Percentiles rank a stretch among this genome's conserved stretches.
phyloP scores from a whole-genome alignment of 2,113 vertebrate species.

The Oryzias javanicus region DNA sequence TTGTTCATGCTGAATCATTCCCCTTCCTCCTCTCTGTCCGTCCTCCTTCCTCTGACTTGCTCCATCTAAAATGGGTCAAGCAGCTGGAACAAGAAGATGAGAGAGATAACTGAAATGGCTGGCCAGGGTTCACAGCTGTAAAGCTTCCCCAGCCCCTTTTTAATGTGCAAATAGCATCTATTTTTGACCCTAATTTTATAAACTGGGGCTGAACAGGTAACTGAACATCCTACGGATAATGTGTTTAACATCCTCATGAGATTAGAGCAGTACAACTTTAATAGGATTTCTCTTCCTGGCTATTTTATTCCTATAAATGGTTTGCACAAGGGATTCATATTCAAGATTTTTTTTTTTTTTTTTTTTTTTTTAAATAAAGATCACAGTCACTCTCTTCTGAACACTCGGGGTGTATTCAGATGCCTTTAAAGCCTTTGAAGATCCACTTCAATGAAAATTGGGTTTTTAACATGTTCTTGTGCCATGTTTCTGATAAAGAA shows the following conservation, averaged over 20 bases:
- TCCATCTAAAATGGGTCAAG: constrained; percentile 53
- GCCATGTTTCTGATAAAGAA: too few relatives aligned
- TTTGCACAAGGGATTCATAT: neutral
- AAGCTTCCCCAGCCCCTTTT: neutral
- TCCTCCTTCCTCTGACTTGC: constrained; percentile 11
- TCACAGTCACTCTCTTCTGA: neutral
- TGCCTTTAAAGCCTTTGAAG: too few relatives aligned
- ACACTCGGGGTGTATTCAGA: too few relatives aligned
- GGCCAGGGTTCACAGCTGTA: constrained; percentile 2
- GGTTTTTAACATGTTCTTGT: too few relatives aligned
- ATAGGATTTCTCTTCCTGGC: too few relatives aligned
- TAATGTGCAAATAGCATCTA: neutral
- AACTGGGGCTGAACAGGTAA: neutral
- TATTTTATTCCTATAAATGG: neutral
- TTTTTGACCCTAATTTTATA: constrained; percentile 12
- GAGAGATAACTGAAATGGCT: constrained; percentile 5
- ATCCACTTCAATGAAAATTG: too few relatives aligned
- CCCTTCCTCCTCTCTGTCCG: constrained; percentile 36
- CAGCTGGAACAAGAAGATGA: constrained; percentile 19
- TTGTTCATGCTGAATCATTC: constrained; percentile 72
- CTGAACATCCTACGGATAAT: too few relatives aligned
- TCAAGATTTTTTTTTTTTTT: neutral
- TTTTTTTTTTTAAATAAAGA: neutral
- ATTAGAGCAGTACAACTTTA: too few relatives aligned
- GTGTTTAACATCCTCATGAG: too few relatives aligned